These are phyloP conservation scores for Stichopus chloronotus DNA, from an alignment of 35 echinoderm and acorn worm species.

Conservation along the genomic window DNA sequence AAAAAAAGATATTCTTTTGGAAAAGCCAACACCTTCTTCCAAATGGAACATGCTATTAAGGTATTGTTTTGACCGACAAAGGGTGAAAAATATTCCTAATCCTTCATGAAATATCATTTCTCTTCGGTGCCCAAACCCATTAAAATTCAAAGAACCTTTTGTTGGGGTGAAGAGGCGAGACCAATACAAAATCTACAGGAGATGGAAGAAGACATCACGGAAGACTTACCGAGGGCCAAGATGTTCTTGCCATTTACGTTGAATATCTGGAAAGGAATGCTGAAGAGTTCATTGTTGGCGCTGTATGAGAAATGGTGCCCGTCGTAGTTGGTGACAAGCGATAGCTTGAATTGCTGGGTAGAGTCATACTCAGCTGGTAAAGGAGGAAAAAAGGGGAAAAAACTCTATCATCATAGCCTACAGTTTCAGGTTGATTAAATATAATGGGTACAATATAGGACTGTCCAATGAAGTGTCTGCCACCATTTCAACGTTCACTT, in stretches of 20 bases:
- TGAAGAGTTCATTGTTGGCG: slow-evolving; percentile 52
- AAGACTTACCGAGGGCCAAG: slow-evolving; percentile 14
- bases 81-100: too few species aligned
- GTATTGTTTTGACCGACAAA: too few species aligned
- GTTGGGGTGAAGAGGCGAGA: too few species aligned
- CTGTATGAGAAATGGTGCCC: background rate
- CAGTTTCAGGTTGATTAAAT: background rate
- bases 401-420: background rate
- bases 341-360: slow-evolving; percentile 39
- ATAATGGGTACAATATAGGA: background rate
- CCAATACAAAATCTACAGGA: too few species aligned
- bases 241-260: slow-evolving; percentile 40
- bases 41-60: too few species aligned
- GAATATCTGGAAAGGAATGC: slow-evolving; percentile 54
- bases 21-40: too few species aligned
- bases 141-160: too few species aligned
- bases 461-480: background rate
- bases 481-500: too few species aligned
- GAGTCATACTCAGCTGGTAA: slow-evolving; percentile 16
- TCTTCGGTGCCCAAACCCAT: too few species aligned
- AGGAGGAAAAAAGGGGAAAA: background rate
- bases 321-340: slow-evolving; percentile 47
- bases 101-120: too few species aligned
- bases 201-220: too few species aligned
- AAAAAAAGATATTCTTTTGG: too few species aligned